Percentiles rank a stretch among this genome's conserved stretches.
These are phyloP conservation scores for Cariama cristata DNA, from an alignment of 2,113 vertebrate genomes.

Conservation along the genomic window DNA sequence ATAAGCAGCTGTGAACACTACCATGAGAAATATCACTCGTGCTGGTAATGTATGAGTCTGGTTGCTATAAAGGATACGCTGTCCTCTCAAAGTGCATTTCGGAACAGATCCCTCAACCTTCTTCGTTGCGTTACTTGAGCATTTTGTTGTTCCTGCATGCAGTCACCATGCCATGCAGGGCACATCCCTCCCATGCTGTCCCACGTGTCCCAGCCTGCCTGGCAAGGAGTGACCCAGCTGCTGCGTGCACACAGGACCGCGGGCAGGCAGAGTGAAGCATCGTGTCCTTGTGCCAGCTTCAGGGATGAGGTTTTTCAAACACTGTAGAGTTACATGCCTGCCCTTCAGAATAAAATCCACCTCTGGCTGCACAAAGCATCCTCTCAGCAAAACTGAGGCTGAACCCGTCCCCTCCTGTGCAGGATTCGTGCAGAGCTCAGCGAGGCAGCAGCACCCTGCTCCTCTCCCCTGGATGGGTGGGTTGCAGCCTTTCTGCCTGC, in stretches of 20 bases:
- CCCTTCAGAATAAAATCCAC: background rate
- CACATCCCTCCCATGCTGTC: background rate
- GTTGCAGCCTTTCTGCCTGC: background rate
- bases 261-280: background rate
- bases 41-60: no score
- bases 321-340: background rate
- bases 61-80: no score
- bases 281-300: background rate
- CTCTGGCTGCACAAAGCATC: background rate
- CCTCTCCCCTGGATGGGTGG: background rate
- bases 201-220: background rate
- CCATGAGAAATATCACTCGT: background rate
- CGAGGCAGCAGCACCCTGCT: background rate
- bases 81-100: background rate
- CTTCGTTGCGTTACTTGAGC: no score
- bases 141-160: background rate
- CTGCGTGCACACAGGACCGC: background rate
- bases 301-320: background rate
- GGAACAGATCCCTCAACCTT: background rate
- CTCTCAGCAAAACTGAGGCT: background rate
- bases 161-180: background rate
- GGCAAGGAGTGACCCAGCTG: background rate
- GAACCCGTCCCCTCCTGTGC: background rate
- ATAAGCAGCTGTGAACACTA: background rate
- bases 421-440: background rate